Evolutionary conservation across 2,113 vertebrate genomes (phyloP).

Genomic region (Smithornis capensis): DNA sequence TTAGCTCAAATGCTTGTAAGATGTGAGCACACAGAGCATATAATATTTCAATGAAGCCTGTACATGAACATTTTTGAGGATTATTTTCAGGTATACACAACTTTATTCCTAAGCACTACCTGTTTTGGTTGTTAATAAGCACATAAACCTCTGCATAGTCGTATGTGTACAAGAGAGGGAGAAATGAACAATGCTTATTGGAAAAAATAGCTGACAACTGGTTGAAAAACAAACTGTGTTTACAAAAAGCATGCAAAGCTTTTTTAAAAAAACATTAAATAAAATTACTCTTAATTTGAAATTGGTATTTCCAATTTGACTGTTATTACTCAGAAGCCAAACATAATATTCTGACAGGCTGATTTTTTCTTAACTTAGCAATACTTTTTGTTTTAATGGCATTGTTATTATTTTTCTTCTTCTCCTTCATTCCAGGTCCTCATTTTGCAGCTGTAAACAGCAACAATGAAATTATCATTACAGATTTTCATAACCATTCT

Average conservation of each 20-base stretch:
- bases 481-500: constrained; percentile 98
- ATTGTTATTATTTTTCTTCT: neutral
- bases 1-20: neutral
- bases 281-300: neutral
- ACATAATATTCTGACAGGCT: neutral
- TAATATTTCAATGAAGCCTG: neutral
- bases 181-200: neutral
- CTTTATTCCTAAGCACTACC: neutral
- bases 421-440: constrained; percentile 80
- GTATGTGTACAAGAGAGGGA: neutral
- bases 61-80: neutral
- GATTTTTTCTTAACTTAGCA: neutral
- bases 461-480: constrained; percentile 97
- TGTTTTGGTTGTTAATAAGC: neutral
- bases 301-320: neutral
- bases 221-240: neutral
- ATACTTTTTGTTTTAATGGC: neutral
- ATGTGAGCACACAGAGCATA: neutral
- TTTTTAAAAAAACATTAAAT: neutral
- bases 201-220: neutral
- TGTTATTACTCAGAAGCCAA: neutral
- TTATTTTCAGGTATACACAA: neutral
- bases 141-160: neutral
- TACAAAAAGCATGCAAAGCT: neutral
- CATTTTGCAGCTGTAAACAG: constrained; percentile 95